Base-by-base conservation (phyloP, 2,888 invertebrate species). In the Gymnoscelis rufifasciata region DNA sequence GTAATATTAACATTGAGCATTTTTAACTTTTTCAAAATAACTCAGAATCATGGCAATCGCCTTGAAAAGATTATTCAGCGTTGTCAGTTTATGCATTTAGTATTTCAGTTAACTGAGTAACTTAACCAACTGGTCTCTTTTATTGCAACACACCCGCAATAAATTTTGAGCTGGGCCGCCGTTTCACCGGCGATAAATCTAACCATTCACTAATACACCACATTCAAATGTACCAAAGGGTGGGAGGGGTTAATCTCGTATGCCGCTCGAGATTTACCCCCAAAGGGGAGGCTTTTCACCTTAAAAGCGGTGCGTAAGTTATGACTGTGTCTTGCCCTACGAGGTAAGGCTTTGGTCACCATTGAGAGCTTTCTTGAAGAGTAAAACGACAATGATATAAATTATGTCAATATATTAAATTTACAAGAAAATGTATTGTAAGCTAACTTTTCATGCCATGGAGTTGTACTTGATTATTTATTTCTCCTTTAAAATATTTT, bases 121-220 rank as follows among this genome's bases (percentile, higher is more conserved):
- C 47, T 50, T 49, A 28, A 45, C 50, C 47, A 35, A 53, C 56
- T 53, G 55, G 38, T 43, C 41, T 35, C 42, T 36, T 42, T 26
- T 41, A 43, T 45, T 46, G 43, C 59, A 49, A 42, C 60, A 66
- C 58, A 42, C 52, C 62, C 51, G 64, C 64, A 69, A 78, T 79
- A 82, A 81, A 81, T 81, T 74, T 71, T 59, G 43, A 58, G 69
- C 68, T 66, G 69, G 66, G 55, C 74, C 71, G 71, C 66, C 75
- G 69, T 74, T 70, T 65, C 68, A 57, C 52, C 64, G 59, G 62
- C 73, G 64, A 81, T 84, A 84, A 82, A 84, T 83, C 83, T 78
- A 62, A 64, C 74, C 78, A 74, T 79, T 82, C 78, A 75, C 78
- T 79, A 83, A 80, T 82, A 80, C 76, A 75, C 76, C 77, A 69